A percentile compares a stretch with the other conserved stretches of the same genome.
Evolutionary conservation across 53 echinoderm and acorn worm genomes (phyloP).

Genomic region (Patiria pectinifera): DNA sequence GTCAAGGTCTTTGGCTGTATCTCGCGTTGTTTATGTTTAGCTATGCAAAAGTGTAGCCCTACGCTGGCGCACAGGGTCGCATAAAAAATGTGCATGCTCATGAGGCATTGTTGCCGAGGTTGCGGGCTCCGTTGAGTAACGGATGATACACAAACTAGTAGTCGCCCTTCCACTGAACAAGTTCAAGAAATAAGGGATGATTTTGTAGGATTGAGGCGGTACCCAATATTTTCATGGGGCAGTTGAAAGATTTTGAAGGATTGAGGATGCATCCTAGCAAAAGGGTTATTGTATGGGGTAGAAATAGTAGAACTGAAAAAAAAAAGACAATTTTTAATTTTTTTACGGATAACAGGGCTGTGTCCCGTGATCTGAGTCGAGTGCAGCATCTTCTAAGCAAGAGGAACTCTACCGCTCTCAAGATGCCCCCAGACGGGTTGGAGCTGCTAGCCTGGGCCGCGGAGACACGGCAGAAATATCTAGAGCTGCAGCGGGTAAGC

Average conservation of each 20-base stretch:
- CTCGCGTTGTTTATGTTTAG: too few relatives aligned
- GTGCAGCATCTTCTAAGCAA: slow-evolving; percentile 68
- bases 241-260: neutral
- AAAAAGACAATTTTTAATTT: neutral
- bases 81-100: too few relatives aligned
- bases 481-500: slow-evolving; percentile 68
- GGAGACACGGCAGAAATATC: slow-evolving; percentile 38
- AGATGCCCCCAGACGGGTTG: slow-evolving; percentile 73
- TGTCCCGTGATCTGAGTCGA: slow-evolving; percentile 65
- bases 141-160: too few relatives aligned
- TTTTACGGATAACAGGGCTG: slow-evolving; percentile 34
- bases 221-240: too few relatives aligned
- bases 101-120: too few relatives aligned
- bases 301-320: neutral
- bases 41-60: too few relatives aligned
- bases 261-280: neutral
- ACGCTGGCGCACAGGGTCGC: too few relatives aligned
- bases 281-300: neutral
- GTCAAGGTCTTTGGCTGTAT: too few relatives aligned
- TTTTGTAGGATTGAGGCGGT: too few relatives aligned
- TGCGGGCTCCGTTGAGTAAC: too few relatives aligned
- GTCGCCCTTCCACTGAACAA: too few relatives aligned
- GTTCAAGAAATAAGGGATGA: too few relatives aligned
- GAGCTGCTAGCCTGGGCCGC: slow-evolving; percentile 68
- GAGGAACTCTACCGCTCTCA: slow-evolving; percentile 57